These are phyloP conservation scores for Sialia sialis DNA, from an alignment of 2,113 vertebrate genomes.

Conservation along the genomic window DNA sequence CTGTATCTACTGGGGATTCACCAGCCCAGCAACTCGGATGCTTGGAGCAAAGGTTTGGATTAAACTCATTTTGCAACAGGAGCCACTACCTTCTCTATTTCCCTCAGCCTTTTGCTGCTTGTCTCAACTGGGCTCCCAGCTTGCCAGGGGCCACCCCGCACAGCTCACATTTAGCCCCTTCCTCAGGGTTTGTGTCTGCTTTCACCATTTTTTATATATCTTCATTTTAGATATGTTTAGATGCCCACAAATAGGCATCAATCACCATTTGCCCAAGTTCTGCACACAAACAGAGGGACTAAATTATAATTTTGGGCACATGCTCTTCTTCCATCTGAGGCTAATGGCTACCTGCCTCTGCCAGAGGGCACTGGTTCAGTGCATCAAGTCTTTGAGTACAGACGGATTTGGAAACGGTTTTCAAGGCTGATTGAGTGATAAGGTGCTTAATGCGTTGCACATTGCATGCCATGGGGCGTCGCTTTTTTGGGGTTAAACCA, in stretches of 20 bases:
- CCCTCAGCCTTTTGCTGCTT: background rate
- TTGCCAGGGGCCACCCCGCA: background rate
- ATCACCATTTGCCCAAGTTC: background rate
- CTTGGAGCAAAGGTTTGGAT: background rate
- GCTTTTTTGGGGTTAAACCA: background rate
- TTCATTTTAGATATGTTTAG: background rate
- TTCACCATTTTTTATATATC: background rate
- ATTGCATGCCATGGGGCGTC: fast-evolving
- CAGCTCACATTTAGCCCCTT: background rate
- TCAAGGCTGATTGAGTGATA: background rate
- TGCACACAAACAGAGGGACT: background rate
- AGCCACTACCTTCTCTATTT: background rate
- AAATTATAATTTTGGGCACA: background rate
- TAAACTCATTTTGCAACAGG: background rate
- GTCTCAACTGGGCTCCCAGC: background rate
- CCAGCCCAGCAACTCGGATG: background rate
- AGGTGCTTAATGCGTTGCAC: background rate
- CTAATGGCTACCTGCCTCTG: background rate
- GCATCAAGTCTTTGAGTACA: background rate
- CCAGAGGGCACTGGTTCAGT: background rate
- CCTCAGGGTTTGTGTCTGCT: background rate
- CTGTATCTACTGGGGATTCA: background rate
- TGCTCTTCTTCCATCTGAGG: background rate
- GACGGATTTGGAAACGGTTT: background rate
- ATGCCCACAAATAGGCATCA: background rate